Conservation (phyloP, 92 coral and sea anemone genomes). For the Isaurus tuberculatus region DNA sequence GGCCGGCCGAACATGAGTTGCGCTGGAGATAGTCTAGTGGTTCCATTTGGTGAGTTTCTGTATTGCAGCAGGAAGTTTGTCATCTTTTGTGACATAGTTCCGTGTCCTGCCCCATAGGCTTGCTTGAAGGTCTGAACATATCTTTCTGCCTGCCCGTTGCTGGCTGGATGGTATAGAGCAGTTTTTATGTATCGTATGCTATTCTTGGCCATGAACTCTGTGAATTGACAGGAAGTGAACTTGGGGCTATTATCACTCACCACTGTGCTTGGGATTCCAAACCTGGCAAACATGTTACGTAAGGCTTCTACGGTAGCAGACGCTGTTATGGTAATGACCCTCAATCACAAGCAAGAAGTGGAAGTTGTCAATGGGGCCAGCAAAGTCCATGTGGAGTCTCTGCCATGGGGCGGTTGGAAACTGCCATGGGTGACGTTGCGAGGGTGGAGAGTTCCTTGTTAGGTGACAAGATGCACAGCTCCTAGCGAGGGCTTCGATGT, state of each 20-base stretch:
- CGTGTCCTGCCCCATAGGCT: conserved; percentile 36
- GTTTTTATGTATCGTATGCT: conserved; percentile 32
- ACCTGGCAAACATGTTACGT: conserved; percentile 34
- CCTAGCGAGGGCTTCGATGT: conserved; percentile 54
- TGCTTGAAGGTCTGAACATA: too few relatives aligned
- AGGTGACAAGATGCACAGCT: conserved; percentile 55
- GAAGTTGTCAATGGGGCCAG: too few relatives aligned
- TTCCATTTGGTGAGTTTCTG: conserved; percentile 32
- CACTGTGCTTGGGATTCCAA: conserved; percentile 38
- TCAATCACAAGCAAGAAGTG: conserved; percentile 40
- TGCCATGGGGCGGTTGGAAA: conserved; percentile 32
- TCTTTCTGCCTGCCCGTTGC: conserved; percentile 36
- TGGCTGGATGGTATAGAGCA: conserved; percentile 39
- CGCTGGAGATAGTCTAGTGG: conserved; percentile 29
- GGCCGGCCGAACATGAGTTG: conserved; percentile 36
- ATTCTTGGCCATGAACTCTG: conserved; percentile 38
- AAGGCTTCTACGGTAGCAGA: conserved; percentile 39
- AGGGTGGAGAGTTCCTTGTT: conserved; percentile 43
- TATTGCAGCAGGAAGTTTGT: conserved; percentile 30
- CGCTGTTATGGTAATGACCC: conserved; percentile 32
- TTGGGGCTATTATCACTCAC: conserved; percentile 37
- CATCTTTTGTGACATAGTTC: conserved; percentile 26
- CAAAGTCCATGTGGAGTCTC: too few relatives aligned
- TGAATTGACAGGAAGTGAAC: conserved; percentile 38
- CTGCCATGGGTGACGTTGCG: conserved; percentile 39